phyloP scores from a whole-genome alignment of 2,797 vertebrate genomes.

The Pseudochirops corinnae region DNA sequence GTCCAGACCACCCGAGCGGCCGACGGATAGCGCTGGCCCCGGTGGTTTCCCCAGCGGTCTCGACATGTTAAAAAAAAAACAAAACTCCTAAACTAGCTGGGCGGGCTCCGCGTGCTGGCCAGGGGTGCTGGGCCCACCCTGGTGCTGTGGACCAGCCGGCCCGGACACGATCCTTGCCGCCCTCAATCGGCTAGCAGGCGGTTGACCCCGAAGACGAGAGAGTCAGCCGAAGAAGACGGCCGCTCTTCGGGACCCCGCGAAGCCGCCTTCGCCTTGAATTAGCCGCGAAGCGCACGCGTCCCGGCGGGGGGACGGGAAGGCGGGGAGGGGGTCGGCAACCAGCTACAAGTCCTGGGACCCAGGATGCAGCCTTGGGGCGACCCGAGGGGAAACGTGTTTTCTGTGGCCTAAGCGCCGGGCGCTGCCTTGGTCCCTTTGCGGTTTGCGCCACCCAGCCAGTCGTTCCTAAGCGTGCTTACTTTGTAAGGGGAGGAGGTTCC shows the following conservation, averaged over 20 bases:
- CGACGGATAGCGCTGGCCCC: not conserved
- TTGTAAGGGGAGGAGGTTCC: not conserved
- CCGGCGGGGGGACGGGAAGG: not conserved
- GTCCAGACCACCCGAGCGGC: not conserved
- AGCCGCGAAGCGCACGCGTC: too few relatives aligned
- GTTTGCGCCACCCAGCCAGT: not conserved
- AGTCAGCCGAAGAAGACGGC: not conserved
- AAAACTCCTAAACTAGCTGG: slow-evolving; percentile 48
- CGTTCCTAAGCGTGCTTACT: not conserved
- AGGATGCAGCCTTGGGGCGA: not conserved
- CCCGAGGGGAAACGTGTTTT: not conserved
- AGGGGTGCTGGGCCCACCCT: not conserved
- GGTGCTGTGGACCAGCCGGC: not conserved
- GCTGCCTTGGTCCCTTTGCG: too few relatives aligned
- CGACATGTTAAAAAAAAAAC: not conserved
- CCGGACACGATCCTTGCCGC: not conserved
- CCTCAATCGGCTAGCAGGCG: slow-evolving; percentile 50
- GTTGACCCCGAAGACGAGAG: not conserved
- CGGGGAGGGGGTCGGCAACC: not conserved
- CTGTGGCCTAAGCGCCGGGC: too few relatives aligned
- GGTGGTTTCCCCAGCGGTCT: not conserved
- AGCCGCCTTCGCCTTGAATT: too few relatives aligned
- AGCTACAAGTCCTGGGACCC: not conserved
- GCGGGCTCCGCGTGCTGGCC: not conserved
- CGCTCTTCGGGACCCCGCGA: not conserved